Evolutionary conservation across 2,113 vertebrate genomes (phyloP), one percentile per base, ranked within the genome.

Genomic region (Grallaria varia): DNA sequence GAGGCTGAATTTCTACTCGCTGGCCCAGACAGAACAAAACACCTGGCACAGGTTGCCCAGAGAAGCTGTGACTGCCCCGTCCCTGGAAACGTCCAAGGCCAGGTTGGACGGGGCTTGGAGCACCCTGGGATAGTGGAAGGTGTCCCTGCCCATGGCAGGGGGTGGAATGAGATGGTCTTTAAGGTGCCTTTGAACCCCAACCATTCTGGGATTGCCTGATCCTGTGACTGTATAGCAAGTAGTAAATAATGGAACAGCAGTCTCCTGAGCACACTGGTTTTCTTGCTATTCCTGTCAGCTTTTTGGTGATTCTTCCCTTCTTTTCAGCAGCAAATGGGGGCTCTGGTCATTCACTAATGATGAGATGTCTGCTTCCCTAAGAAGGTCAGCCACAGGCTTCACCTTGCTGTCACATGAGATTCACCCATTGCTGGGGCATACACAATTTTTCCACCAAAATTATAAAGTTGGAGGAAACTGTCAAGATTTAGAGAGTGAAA

Each of bases 71-170:
- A n/a, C 56, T 89, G 39, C 16, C n/a, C 28, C 53, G 31, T 47
- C 40, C 40, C n/a, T 55, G 71, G 30, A 0, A 69, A 30, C 40
- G 71, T 0, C 11, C 39, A 3, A 40, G 45, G 47, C 30, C n/a
- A 31, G 39, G 16, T 1, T 74, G 69, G 44, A 28, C 1, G 0
- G 23, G 52, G 18, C 33, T 64, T 8, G 60, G 47, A 75, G 39
- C 39, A 60, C 0, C 28, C 78, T 53, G 39, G n/a, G n/a, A 0
- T 1, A 11, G 44, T 14, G 77, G 33, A 0, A 89, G 28, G 15
- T n/a, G 39, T 45, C 16, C 19, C 28, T 45, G 33, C 19, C 53
- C 2, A 2, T 24, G 68, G 33, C 68, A 66, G 59, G 27, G 33
- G 23, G 9, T 17, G 37, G 45, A 30, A 52, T 2, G 6, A 12